A percentile compares a stretch with the other conserved stretches of the same genome.
phyloP scores from a whole-genome alignment of 2,113 vertebrate genomes.

The Spea bombifrons region DNA sequence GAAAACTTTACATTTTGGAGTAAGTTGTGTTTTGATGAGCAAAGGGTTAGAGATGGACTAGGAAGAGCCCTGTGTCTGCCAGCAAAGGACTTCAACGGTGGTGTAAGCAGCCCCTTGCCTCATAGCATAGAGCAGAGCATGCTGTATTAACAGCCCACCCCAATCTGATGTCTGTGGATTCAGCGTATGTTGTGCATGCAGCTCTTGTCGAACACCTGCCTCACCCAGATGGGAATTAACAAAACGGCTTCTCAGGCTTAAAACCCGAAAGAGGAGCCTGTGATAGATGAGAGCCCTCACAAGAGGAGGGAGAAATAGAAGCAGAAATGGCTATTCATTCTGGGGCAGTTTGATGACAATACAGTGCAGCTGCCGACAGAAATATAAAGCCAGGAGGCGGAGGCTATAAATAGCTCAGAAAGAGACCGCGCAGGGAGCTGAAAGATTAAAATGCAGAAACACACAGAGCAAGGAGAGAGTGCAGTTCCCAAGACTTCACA shows the following conservation, averaged over 20 bases:
- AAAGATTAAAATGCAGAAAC: slow-evolving; percentile 57
- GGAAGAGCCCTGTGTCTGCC: too few relatives aligned
- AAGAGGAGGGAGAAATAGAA: not conserved
- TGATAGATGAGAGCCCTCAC: slow-evolving; percentile 17
- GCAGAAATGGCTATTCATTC: not conserved
- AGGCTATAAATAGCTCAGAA: slow-evolving; percentile 47
- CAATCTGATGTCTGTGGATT: slow-evolving; percentile 9
- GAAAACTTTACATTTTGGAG: too few relatives aligned
- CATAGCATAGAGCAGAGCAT: not conserved
- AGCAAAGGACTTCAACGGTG: not conserved
- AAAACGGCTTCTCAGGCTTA: slow-evolving; percentile 1
- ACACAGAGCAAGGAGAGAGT: slow-evolving; percentile 35
- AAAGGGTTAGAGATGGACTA: too few relatives aligned
- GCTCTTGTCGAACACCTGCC: not conserved
- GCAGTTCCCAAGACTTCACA: slow-evolving; percentile 49
- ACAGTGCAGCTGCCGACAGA: slow-evolving; percentile 10
- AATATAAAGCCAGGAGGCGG: slow-evolving; percentile 16
- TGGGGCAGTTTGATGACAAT: slow-evolving; percentile 38
- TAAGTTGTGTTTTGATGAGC: too few relatives aligned
- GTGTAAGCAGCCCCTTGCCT: not conserved
- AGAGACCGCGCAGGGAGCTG: slow-evolving; percentile 48
- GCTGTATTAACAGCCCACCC: not conserved
- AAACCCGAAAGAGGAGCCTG: slow-evolving; percentile 6
- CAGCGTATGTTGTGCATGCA: slow-evolving; percentile 16
- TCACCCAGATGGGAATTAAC: not conserved